Conservation (phyloP, 2,888 invertebrate genomes). For the Eilema caniola region DNA sequence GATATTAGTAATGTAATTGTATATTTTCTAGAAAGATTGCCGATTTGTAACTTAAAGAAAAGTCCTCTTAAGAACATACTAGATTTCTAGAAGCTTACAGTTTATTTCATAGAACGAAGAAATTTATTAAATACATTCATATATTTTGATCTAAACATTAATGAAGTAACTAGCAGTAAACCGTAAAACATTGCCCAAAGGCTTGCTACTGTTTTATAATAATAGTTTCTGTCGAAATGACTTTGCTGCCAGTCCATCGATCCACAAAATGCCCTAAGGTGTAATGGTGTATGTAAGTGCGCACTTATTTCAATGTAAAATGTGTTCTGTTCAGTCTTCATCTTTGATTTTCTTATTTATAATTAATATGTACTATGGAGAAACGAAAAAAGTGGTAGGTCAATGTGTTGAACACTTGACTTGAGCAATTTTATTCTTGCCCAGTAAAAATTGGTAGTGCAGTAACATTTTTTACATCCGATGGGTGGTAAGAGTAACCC, state of each 20-base stretch:
- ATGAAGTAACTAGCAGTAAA: slow-evolving; percentile 8
- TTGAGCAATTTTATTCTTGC: too few species aligned
- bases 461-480: background rate
- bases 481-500: background rate
- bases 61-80: too few species aligned
- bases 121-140: too few species aligned
- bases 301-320: background rate
- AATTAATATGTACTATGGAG: background rate
- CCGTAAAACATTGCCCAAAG: slow-evolving; percentile 13
- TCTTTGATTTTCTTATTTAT: background rate
- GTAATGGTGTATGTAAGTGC: background rate
- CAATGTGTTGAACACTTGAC: background rate
- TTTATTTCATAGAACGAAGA: background rate
- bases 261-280: background rate
- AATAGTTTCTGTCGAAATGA: slow-evolving; percentile 3
- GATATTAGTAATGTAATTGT: background rate
- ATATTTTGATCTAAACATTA: background rate
- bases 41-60: background rate
- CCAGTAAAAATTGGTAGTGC: background rate
- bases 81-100: background rate
- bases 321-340: background rate
- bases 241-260: background rate
- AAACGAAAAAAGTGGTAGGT: background rate
- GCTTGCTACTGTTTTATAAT: slow-evolving; percentile 29
- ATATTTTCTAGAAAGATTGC: background rate